Conservation (phyloP, 2,888 invertebrate genomes). For the Dasysyrphus albostriatus region DNA sequence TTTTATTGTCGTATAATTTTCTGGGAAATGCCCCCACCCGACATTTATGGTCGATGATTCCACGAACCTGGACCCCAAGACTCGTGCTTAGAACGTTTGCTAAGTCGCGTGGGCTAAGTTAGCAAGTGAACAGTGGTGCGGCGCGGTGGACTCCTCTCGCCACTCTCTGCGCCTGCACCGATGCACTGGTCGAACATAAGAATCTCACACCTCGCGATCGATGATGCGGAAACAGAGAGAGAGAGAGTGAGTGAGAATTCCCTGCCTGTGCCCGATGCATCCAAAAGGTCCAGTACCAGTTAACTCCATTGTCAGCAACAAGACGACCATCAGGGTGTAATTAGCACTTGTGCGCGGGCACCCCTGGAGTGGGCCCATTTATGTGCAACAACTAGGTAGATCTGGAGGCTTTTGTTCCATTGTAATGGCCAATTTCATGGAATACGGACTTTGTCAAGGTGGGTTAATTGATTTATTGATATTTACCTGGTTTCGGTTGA, state of each 20-base stretch:
- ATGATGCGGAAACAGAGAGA: slow-evolving; percentile 18
- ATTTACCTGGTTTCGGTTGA: slow-evolving; percentile 82
- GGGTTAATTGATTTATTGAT: slow-evolving; percentile 83
- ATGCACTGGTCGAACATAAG: slow-evolving; percentile 57
- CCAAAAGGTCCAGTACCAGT: slow-evolving; percentile 24
- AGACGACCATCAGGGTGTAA: slow-evolving; percentile 70
- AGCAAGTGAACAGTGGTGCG: slow-evolving; percentile 36
- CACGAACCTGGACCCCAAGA: slow-evolving; percentile 58
- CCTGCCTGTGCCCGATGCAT: neutral
- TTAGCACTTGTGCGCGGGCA: slow-evolving; percentile 76
- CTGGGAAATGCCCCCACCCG: slow-evolving; percentile 74
- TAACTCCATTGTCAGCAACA: slow-evolving; percentile 14
- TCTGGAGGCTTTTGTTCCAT: slow-evolving; percentile 75
- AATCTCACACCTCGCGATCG: slow-evolving; percentile 69
- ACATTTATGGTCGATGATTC: slow-evolving; percentile 75
- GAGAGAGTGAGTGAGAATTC: slow-evolving; percentile 18
- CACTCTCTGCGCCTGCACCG: slow-evolving; percentile 9
- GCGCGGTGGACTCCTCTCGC: neutral
- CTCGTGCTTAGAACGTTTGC: slow-evolving; percentile 73
- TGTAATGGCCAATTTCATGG: slow-evolving; percentile 78
- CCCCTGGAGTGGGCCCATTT: slow-evolving; percentile 43
- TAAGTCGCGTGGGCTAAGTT: slow-evolving; percentile 73
- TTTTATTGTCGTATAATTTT: slow-evolving; percentile 75
- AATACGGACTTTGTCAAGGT: slow-evolving; percentile 77
- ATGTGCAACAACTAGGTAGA: slow-evolving; percentile 22